phyloP scores from a whole-genome alignment of 2,113 vertebrate genomes.

The Apodemus sylvaticus region DNA sequence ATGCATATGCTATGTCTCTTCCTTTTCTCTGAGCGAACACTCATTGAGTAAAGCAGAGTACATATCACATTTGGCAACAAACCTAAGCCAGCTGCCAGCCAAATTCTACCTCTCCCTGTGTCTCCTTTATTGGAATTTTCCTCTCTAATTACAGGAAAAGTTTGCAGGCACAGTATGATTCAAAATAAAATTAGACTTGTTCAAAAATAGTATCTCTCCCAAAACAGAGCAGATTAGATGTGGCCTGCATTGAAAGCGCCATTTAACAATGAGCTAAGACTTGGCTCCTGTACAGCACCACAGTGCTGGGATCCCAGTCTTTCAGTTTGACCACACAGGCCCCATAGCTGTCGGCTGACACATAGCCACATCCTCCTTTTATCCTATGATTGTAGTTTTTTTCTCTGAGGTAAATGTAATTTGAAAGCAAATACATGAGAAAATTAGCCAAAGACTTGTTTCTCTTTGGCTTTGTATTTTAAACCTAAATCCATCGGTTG shows the following conservation, averaged over 20 bases:
- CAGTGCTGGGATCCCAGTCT: constrained; percentile 29
- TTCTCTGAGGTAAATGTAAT: constrained; percentile 64
- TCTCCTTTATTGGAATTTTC: constrained; percentile 20
- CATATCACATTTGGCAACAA: constrained; percentile 32
- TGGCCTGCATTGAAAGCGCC: constrained; percentile 52
- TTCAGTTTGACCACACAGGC: constrained; percentile 25
- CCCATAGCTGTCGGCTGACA: neutral
- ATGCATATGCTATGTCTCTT: neutral
- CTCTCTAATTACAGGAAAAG: constrained; percentile 62
- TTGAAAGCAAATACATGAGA: constrained; percentile 31
- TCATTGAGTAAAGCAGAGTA: neutral
- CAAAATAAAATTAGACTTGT: constrained; percentile 53
- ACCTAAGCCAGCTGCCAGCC: neutral
- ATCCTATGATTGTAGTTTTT: constrained; percentile 61
- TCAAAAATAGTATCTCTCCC: constrained; percentile 50
- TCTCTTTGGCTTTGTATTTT: constrained; percentile 38
- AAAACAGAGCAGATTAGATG: constrained; percentile 64
- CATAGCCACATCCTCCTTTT: neutral
- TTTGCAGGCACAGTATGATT: constrained; percentile 38
- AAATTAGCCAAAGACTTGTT: constrained; percentile 46
- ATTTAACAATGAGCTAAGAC: constrained; percentile 5
- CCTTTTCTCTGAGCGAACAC: neutral
- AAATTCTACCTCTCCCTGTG: neutral
- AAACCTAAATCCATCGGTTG: constrained; percentile 31
- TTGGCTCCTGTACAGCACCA: constrained; percentile 29